Conservation (phyloP, 2,113 vertebrate species). For the Pterocles orientalis region DNA sequence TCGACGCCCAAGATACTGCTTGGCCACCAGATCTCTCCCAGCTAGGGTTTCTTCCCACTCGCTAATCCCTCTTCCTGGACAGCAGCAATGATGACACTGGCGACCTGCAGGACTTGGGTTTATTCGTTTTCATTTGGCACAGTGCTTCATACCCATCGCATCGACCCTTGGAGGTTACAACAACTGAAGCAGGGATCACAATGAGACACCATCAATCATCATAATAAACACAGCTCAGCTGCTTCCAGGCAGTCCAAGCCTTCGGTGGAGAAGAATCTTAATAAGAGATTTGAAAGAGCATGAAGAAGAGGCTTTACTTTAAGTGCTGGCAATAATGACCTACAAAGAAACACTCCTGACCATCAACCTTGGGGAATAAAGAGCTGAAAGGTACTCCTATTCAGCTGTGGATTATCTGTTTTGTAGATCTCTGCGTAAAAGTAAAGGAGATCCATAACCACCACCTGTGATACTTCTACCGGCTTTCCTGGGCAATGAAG, state of each 20-base stretch:
- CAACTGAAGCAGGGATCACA: constrained; percentile 7
- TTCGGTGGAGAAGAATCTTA: neutral
- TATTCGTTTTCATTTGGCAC: constrained; percentile 31
- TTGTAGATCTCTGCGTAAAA: neutral
- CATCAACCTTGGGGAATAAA: neutral
- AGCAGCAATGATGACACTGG: neutral
- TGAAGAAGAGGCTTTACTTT: neutral
- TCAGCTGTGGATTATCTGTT: neutral
- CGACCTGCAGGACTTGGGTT: neutral
- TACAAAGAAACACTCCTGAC: neutral
- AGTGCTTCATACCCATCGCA: neutral
- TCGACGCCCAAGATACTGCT: neutral
- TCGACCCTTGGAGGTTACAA: neutral
- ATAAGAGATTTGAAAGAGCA: neutral
- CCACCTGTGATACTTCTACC: neutral
- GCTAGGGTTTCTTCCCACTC: constrained; percentile 3
- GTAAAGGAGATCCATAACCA: neutral
- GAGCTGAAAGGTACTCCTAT: neutral
- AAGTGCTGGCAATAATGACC: neutral
- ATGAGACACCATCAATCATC: neutral
- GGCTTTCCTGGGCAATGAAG: neutral
- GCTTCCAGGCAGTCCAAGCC: neutral
- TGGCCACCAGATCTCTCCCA: neutral
- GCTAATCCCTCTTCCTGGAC: constrained; percentile 49
- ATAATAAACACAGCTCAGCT: constrained; percentile 16